Evolutionary conservation across 2,888 invertebrate genomes (phyloP).

Genomic region (Cataglyphis rosenhaueri): DNA sequence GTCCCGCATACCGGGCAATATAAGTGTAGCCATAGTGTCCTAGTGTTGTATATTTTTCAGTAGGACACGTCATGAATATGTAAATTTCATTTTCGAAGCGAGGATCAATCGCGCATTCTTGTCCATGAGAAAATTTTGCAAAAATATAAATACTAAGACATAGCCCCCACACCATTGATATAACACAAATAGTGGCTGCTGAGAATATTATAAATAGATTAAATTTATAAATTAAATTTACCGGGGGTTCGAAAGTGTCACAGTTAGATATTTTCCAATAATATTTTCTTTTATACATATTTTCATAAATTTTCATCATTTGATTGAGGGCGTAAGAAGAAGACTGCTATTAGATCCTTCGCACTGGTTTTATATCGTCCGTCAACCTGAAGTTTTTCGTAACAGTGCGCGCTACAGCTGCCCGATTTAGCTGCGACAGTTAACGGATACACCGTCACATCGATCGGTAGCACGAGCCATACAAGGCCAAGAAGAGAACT

Average conservation of each 20-base stretch:
- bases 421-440: conserved; percentile 35
- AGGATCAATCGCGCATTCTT: too few relatives aligned
- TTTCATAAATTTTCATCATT: background rate
- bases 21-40: conserved; percentile 20
- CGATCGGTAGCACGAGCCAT: conserved; percentile 32
- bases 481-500: conserved; percentile 21
- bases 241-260: background rate
- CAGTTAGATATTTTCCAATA: background rate
- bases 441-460: conserved; percentile 31
- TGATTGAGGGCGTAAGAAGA: background rate
- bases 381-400: conserved; percentile 8
- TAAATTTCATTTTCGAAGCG: background rate
- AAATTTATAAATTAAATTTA: background rate
- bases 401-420: conserved; percentile 36
- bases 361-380: background rate
- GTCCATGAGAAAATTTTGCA: background rate
- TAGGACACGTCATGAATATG: background rate
- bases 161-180: background rate
- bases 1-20: conserved; percentile 64
- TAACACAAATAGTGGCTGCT: background rate
- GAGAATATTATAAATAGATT: background rate
- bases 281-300: background rate
- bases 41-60: conserved; percentile 11
- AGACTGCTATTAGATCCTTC: background rate
- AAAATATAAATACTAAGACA: background rate